phyloP scores from a whole-genome alignment of 2,888 invertebrate species.

The Pterostichus niger region DNA sequence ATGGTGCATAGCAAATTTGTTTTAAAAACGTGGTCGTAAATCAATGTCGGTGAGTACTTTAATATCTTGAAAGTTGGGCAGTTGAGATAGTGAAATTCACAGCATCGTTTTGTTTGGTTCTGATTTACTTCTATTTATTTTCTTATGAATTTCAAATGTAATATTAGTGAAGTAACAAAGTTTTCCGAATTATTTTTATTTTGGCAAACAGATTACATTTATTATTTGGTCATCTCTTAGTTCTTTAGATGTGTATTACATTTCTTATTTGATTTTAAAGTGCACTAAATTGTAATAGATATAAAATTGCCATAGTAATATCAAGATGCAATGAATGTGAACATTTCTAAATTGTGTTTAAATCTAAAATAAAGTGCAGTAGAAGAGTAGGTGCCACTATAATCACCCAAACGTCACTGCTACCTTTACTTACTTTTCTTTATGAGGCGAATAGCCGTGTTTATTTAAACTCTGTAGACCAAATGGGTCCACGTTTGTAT shows the following conservation, averaged over 20 bases:
- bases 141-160: neutral
- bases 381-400: neutral
- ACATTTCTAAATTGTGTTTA: constrained; percentile 5
- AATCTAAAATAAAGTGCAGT: constrained; percentile 1
- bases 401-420: constrained; percentile 21
- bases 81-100: neutral
- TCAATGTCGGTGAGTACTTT: constrained; percentile 1
- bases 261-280: no score
- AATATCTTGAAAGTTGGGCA: neutral
- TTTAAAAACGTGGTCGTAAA: constrained; percentile 7
- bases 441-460: constrained; percentile 42
- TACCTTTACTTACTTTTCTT: constrained; percentile 22
- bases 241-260: no score
- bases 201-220: no score
- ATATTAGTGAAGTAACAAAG: neutral
- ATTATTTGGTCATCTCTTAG: no score
- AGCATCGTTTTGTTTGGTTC: neutral
- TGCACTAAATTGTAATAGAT: no score
- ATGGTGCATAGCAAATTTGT: constrained; percentile 30
- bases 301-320: no score
- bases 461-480: constrained; percentile 41
- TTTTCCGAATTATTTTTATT: no score
- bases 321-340: neutral
- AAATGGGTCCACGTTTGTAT: constrained; percentile 32
- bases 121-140: neutral